phyloP scores from a whole-genome alignment of 1,140 invertebrate species.

The Drosophila quadrilineata region DNA sequence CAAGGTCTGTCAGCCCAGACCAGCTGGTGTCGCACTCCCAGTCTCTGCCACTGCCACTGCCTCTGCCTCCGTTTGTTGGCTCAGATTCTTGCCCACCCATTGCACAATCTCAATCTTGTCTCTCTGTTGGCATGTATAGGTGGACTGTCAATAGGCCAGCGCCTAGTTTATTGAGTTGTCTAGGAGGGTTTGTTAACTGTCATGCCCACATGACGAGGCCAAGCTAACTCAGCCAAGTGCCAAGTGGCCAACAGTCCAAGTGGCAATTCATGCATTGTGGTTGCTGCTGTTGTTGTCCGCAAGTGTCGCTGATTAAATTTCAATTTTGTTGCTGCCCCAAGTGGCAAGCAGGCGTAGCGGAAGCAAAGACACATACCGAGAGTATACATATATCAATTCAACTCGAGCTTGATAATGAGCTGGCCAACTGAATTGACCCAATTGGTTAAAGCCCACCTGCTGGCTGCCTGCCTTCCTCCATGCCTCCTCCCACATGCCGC shows the following conservation, averaged over 20 bases:
- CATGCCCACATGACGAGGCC: conserved; percentile 71
- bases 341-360: conserved; percentile 20
- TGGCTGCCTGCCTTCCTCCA: conserved; percentile 2
- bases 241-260: conserved; percentile 50
- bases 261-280: conserved; percentile 33
- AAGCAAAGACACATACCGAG: conserved; percentile 8
- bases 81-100: conserved; percentile 73
- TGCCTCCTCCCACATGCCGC: conserved; percentile 14
- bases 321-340: conserved; percentile 38
- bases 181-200: conserved; percentile 68
- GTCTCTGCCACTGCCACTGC: conserved; percentile 9
- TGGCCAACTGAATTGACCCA: conserved; percentile 42
- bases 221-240: conserved; percentile 23
- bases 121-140: conserved; percentile 19
- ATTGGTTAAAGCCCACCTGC: conserved; percentile 30
- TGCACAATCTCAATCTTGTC: conserved; percentile 64
- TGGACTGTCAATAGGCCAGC: conserved; percentile 63
- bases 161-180: conserved; percentile 72
- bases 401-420: conserved; percentile 40
- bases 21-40: too few species aligned
- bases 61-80: conserved; percentile 37
- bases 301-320: conserved; percentile 57
- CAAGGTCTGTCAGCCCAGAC: conserved; percentile 58
- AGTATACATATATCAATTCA: conserved; percentile 29
- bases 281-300: conserved; percentile 34